phyloP scores from a whole-genome alignment of 2,888 invertebrate genomes.

The Drosophila lacicola region DNA sequence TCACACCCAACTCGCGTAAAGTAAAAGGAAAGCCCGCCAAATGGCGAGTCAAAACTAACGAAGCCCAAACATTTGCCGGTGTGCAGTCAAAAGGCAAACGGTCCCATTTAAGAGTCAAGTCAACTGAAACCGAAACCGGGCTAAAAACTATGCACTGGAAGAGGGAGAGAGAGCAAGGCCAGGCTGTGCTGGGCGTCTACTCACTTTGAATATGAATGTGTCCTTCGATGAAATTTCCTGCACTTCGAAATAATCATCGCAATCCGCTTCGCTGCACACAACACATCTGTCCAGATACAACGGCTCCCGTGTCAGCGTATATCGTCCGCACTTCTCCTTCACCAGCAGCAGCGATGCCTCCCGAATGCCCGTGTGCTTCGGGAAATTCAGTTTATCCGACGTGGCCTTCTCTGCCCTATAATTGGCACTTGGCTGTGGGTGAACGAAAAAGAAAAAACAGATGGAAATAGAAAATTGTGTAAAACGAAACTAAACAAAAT shows the following conservation, averaged over 20 bases:
- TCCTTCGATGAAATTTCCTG: conserved; percentile 97
- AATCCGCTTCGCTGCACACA: conserved; percentile 93
- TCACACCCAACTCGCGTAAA: not conserved
- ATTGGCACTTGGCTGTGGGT: conserved; percentile 88
- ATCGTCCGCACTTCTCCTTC: conserved; percentile 95
- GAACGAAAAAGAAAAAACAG: conserved; percentile 26
- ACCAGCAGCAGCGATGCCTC: conserved; percentile 95
- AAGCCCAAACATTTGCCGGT: conserved; percentile 74
- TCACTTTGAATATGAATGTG: conserved; percentile 97
- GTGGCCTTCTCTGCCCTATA: conserved; percentile 88
- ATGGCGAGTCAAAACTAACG: conserved; percentile 65
- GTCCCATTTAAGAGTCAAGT: conserved; percentile 75
- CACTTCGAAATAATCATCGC: conserved; percentile 97
- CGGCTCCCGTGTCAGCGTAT: conserved; percentile 94
- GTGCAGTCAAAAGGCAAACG: conserved; percentile 77
- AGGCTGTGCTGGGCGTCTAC: conserved; percentile 39
- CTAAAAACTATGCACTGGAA: conserved; percentile 32
- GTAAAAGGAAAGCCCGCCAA: conserved; percentile 23
- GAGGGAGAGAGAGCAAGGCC: not conserved
- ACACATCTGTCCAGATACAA: conserved; percentile 96
- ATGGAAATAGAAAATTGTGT: conserved; percentile 64
- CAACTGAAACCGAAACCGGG: conserved; percentile 45
- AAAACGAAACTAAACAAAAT: conserved; percentile 75
- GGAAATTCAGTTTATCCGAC: conserved; percentile 89
- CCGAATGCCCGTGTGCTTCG: conserved; percentile 91